A percentile compares a stretch with the other conserved stretches of the same genome.
phyloP scores from a whole-genome alignment of 2,888 invertebrate species.

The Oxycera nigricornis region DNA sequence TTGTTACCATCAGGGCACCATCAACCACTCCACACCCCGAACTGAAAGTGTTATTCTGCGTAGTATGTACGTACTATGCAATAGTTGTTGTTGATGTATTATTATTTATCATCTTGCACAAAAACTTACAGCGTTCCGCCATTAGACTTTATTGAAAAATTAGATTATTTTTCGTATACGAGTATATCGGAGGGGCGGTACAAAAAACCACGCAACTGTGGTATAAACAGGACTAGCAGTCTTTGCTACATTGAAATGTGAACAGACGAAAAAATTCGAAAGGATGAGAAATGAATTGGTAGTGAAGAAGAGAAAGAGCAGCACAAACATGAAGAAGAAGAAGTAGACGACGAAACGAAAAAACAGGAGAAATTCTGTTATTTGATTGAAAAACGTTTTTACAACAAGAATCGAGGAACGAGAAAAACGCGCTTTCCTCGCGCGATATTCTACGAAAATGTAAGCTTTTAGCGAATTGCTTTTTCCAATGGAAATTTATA shows the following conservation, averaged over 20 bases:
- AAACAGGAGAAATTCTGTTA: neutral
- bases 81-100: too few relatives aligned
- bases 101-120: conserved; percentile 14
- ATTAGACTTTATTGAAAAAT: conserved; percentile 32
- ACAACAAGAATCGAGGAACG: neutral
- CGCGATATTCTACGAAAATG: neutral
- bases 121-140: conserved; percentile 19
- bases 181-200: neutral
- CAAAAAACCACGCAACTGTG: too few relatives aligned
- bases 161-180: conserved; percentile 13
- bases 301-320: neutral
- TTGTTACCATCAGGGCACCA: too few relatives aligned
- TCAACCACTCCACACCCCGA: too few relatives aligned
- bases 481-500: neutral
- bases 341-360: neutral
- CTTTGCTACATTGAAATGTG: too few relatives aligned
- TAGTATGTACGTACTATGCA: neutral
- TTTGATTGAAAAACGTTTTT: conserved; percentile 2
- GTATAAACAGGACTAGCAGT: too few relatives aligned
- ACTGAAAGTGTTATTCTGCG: too few relatives aligned
- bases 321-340: neutral
- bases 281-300: neutral
- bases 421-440: neutral
- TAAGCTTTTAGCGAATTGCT: neutral
- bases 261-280: neutral